These are phyloP conservation scores for Spheniscus humboldti DNA, from an alignment of 2,797 vertebrate species.

Conservation along the genomic window DNA sequence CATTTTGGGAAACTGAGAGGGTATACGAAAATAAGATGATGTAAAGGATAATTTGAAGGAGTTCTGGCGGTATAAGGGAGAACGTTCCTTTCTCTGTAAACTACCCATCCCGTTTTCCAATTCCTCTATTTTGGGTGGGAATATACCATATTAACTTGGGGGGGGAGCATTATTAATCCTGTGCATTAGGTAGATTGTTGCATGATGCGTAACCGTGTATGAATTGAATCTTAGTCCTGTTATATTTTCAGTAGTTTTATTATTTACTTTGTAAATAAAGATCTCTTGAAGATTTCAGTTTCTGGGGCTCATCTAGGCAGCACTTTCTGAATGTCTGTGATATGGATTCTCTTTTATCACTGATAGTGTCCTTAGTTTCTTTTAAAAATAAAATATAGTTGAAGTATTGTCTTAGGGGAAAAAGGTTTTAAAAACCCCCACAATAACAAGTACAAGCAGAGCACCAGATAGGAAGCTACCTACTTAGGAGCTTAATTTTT, in stretches of 20 bases:
- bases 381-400: not conserved
- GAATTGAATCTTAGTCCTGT: not conserved
- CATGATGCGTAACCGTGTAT: fast-evolving
- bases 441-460: not conserved
- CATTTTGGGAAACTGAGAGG: not conserved
- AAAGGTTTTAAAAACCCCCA: not conserved
- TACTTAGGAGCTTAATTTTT: not conserved
- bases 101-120: not conserved
- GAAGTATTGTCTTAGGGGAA: not conserved
- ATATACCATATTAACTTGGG: not conserved
- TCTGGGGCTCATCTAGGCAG: not conserved
- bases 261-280: not conserved
- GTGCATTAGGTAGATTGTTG: not conserved
- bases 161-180: not conserved
- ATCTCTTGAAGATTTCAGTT: not conserved
- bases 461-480: not conserved
- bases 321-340: not conserved
- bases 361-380: not conserved
- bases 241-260: not conserved
- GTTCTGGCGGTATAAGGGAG: not conserved
- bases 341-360: not conserved
- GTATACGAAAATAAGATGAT: not conserved
- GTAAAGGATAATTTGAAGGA: not conserved
- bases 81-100: not conserved
- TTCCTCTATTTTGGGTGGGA: fast-evolving